These are phyloP conservation scores for Dasypus novemcinctus DNA, from an alignment of 2,113 vertebrate species.

Conservation along the genomic window DNA sequence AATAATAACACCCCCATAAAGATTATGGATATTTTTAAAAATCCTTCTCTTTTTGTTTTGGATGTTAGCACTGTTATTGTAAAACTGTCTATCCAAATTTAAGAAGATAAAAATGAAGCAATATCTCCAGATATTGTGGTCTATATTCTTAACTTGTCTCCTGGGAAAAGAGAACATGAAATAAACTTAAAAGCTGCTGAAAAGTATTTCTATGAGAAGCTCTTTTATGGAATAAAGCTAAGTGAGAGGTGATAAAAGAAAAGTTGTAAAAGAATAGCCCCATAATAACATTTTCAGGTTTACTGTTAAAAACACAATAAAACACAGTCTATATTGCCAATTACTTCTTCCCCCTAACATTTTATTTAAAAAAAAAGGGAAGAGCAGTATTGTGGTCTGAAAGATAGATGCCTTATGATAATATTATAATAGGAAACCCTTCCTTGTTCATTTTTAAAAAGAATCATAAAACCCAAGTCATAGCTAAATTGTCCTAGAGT, in stretches of 20 bases:
- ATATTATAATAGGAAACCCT: not conserved
- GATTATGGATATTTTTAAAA: conserved; percentile 31
- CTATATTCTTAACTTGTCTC: conserved; percentile 52
- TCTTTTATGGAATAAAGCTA: conserved; percentile 39
- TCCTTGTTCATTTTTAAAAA: not conserved
- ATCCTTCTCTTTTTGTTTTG: not conserved
- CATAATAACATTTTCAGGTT: conserved; percentile 20
- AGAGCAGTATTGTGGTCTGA: not conserved
- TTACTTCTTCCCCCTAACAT: not conserved
- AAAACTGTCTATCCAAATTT: conserved; percentile 48
- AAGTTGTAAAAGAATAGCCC: not conserved
- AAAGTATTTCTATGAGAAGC: not conserved
- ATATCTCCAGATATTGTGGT: conserved; percentile 53
- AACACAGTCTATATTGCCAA: not conserved
- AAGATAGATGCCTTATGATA: not conserved
- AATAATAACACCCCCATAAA: conserved; percentile 48
- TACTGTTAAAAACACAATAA: conserved; percentile 35
- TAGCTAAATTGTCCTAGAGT: not conserved
- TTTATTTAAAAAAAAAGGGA: not conserved
- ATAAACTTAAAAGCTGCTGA: conserved; percentile 30
- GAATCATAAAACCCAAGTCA: not conserved
- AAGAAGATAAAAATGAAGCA: conserved; percentile 60
- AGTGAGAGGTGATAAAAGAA: conserved; percentile 54
- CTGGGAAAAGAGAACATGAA: conserved; percentile 48
- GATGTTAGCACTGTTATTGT: conserved; percentile 41